Evolutionary conservation across 2,113 vertebrate species (phyloP).

Genomic region (Indicator indicator): DNA sequence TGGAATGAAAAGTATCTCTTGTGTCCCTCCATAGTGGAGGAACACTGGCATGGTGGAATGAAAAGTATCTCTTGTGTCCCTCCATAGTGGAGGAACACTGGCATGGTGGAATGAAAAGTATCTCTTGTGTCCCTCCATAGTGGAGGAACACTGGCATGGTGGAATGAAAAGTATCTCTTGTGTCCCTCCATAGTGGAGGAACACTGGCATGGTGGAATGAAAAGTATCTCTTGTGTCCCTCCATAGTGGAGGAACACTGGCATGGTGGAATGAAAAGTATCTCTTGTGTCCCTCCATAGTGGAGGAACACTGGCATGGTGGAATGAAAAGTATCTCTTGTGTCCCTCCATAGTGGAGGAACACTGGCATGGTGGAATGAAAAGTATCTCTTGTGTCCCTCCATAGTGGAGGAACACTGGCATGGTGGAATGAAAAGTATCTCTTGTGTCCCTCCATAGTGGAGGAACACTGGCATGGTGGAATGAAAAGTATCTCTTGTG

Average conservation of each 20-base stretch:
- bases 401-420: no score
- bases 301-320: no score
- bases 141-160: no score
- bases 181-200: accelerated
- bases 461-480: no score
- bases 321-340: neutral
- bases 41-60: no score
- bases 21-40: accelerated
- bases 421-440: neutral
- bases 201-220: neutral
- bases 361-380: neutral
- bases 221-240: neutral
- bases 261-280: neutral
- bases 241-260: no score
- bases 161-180: neutral
- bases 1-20: neutral
- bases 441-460: accelerated
- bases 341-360: accelerated
- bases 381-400: neutral
- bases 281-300: accelerated
- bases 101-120: neutral
- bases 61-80: neutral
- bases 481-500: neutral
- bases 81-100: no score
- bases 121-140: neutral